Evolutionary conservation across 64 coral and sea anemone genomes (phyloP).

Genomic region (Actinia tenebrosa): DNA sequence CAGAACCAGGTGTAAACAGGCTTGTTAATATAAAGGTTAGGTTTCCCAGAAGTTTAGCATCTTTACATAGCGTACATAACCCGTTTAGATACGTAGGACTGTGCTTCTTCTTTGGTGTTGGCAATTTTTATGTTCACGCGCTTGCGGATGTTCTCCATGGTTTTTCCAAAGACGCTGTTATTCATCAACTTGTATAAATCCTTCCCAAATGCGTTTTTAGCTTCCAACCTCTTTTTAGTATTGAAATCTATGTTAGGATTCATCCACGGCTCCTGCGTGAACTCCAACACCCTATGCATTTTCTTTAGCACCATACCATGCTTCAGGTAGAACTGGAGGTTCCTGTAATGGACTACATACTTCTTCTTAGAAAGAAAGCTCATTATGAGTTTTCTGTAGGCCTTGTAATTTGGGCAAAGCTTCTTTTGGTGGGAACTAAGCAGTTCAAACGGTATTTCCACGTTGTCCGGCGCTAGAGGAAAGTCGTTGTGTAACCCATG

Average conservation of each 20-base stretch:
- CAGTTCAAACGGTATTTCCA: not conserved
- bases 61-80: not conserved
- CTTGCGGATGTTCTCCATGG: not conserved
- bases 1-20: slow-evolving; percentile 9
- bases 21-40: not conserved
- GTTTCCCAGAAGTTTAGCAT: not conserved
- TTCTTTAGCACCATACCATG: slow-evolving; percentile 17
- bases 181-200: slow-evolving; percentile 14
- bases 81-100: not conserved
- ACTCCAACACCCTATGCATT: not conserved
- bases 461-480: slow-evolving; percentile 8
- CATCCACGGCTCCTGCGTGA: not conserved
- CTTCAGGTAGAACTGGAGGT: too few species aligned
- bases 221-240: slow-evolving; percentile 1
- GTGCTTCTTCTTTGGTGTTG: not conserved
- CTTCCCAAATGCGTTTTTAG: slow-evolving; percentile 25
- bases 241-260: slow-evolving; percentile 11
- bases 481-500: too few species aligned
- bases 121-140: slow-evolving; percentile 20
- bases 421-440: too few species aligned
- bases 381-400: too few species aligned
- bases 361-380: too few species aligned
- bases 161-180: slow-evolving; percentile 26
- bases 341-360: too few species aligned
- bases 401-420: too few species aligned